These are phyloP conservation scores for Heliconius melpomene DNA, from an alignment of 1,140 invertebrate genomes.

Conservation along the genomic window DNA sequence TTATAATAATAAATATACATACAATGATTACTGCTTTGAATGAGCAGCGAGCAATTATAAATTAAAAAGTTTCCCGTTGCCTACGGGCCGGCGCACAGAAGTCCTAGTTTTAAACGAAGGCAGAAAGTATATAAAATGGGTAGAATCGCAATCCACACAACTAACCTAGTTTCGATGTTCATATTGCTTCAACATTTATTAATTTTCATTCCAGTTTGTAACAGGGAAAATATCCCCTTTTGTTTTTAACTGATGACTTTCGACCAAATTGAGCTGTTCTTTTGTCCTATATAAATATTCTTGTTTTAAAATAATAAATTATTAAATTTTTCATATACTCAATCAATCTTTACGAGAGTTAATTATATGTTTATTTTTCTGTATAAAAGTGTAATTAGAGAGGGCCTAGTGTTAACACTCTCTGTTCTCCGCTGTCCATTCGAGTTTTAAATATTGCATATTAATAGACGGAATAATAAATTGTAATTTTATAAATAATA, in stretches of 20 bases:
- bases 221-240: not conserved
- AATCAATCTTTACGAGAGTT: no score
- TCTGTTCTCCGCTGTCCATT: not conserved
- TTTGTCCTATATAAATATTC: not conserved
- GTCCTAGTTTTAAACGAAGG: conserved; percentile 23
- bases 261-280: not conserved
- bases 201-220: conserved; percentile 13
- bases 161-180: conserved; percentile 33
- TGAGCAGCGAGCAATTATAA: conserved; percentile 14
- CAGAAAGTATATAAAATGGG: conserved; percentile 29
- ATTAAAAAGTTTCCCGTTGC: conserved; percentile 23
- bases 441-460: not conserved
- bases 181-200: conserved; percentile 26
- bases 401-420: not conserved
- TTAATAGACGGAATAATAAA: not conserved
- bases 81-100: conserved; percentile 8
- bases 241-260: not conserved
- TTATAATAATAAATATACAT: not conserved
- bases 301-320: not conserved
- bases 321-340: not conserved
- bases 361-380: no score
- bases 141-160: conserved; percentile 15
- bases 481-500: no score
- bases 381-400: no score
- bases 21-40: not conserved